Evolutionary conservation across 2,797 vertebrate genomes (phyloP).

Genomic region (Danio tinwini): DNA sequence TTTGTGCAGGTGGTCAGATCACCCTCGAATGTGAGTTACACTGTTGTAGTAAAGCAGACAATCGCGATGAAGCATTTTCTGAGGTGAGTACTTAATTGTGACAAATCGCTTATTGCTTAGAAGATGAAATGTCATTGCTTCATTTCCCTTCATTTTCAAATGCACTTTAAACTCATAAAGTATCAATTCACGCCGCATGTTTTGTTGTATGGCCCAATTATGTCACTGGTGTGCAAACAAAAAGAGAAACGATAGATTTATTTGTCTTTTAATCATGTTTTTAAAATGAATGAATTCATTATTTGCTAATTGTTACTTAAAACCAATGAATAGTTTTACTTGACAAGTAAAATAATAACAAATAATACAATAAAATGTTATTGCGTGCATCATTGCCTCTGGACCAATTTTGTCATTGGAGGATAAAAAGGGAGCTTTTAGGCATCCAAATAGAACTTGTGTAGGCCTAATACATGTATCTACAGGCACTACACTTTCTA

Average conservation of each 20-base stretch:
- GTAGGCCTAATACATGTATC: too few species aligned
- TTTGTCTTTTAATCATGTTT: not conserved
- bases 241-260: not conserved
- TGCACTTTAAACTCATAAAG: not conserved
- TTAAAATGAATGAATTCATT: too few species aligned
- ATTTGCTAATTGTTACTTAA: too few species aligned
- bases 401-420: too few species aligned
- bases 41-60: constrained; percentile 46
- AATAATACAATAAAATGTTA: too few species aligned
- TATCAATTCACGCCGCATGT: not conserved
- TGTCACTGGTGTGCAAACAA: not conserved
- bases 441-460: too few species aligned
- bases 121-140: not conserved
- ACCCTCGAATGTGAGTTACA: constrained; percentile 13
- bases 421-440: too few species aligned
- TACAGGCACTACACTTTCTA: too few species aligned
- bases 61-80: constrained; percentile 83
- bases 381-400: too few species aligned
- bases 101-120: not conserved
- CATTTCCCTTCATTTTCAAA: not conserved
- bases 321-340: too few species aligned
- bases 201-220: constrained; percentile 14
- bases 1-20: constrained; percentile 46
- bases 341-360: too few species aligned
- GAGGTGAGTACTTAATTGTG: constrained; percentile 68